Evolutionary conservation across 2,888 invertebrate species (phyloP).

Genomic region (Drosophila incognita): DNA sequence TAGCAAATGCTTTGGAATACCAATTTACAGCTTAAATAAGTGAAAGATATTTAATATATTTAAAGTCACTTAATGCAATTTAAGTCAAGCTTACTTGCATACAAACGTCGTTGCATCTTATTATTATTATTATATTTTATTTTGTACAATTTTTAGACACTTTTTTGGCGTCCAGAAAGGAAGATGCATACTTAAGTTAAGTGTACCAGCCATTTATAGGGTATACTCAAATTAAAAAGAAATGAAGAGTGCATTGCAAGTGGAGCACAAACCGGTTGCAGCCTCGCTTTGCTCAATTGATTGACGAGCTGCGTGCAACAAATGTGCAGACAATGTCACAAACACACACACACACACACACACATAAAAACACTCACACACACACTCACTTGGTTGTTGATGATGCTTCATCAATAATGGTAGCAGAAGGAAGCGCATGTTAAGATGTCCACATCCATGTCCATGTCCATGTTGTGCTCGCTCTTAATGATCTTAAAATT

Average conservation of each 20-base stretch:
- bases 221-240: slow-evolving; percentile 13
- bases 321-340: slow-evolving; percentile 63
- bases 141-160: not conserved
- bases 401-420: slow-evolving; percentile 64
- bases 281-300: slow-evolving; percentile 63
- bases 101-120: not conserved
- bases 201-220: not conserved
- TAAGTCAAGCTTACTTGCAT: not conserved
- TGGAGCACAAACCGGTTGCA: slow-evolving; percentile 74
- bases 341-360: slow-evolving; percentile 54
- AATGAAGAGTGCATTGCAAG: slow-evolving; percentile 38
- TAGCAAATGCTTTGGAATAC: not conserved
- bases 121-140: not conserved
- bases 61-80: not conserved
- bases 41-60: not conserved
- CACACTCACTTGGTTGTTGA: slow-evolving; percentile 25
- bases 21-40: not conserved
- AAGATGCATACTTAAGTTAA: not conserved
- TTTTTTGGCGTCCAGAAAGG: not conserved
- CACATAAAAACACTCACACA: slow-evolving; percentile 33
- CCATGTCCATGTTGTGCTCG: slow-evolving; percentile 68
- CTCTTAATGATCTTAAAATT: slow-evolving; percentile 77
- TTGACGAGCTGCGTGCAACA: slow-evolving; percentile 79
- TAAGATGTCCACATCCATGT: slow-evolving; percentile 60
- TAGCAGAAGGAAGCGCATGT: slow-evolving; percentile 80